Base-by-base conservation (phyloP, 2,888 invertebrate genomes). In the Apamea anceps region DNA sequence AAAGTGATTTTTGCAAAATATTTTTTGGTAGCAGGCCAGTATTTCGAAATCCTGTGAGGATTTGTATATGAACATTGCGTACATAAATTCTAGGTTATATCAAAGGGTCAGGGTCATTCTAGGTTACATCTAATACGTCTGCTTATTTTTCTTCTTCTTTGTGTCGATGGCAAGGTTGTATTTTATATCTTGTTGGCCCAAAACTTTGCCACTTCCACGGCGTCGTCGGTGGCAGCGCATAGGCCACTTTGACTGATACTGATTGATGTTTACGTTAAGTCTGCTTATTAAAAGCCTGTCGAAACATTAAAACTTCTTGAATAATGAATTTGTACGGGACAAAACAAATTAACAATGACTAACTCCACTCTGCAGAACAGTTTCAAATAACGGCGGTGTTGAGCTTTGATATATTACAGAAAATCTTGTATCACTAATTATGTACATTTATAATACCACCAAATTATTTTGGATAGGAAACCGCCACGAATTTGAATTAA, bases 391-490 rank as follows among this genome's bases (percentile, higher is more conserved):
- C 75, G 74, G 80, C 66, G 67, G 73, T 80, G 79, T 68, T 80
- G 76, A 83, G 77, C 67, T 77, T 79, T 88, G 87, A 88, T 89
- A 89, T 89, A 89, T 88, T 85, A 84, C 68, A 54, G 72, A 85
- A 81, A 76, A 81, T 76, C 77, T 80, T 84, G 80, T 88, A 84
- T 51, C 75, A 72, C 76, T 87, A 90, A 92, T 91, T 93, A 93
- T 91, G 91, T 93, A 92, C 93, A 92, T 93, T 91, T 87, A 89
- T 92, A 92, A 93, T 92, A 89, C 87, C 85, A 77, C 75, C 77
- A 90, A 87, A 89, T 88, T 89, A 89, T 93, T 91, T 89, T 86
- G 85, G 79, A 83, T 84, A 82, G 85, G 88, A 90, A 89, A 90
- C 89, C 84, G 87, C 72, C 82, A 75, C 75, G 84, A 89, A 92